Evolutionary conservation across 2,888 invertebrate genomes (phyloP).

Genomic region (Tenodera sinensis): DNA sequence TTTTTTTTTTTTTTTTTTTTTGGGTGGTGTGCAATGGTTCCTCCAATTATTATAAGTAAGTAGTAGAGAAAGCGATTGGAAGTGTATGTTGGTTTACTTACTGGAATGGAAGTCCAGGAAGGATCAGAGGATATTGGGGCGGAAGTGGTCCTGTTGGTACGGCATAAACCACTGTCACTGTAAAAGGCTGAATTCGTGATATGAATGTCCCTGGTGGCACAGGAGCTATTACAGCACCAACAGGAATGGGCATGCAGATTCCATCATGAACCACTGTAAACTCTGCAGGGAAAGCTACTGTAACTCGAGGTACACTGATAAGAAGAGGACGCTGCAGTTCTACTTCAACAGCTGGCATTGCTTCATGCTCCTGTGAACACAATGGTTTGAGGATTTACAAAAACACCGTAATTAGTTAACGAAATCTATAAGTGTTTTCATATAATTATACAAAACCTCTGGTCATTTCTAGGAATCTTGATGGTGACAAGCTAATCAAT

Average conservation of each 20-base stretch:
- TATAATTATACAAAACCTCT: no score
- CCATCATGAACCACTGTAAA: constrained; percentile 44
- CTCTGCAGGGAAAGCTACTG: constrained; percentile 46
- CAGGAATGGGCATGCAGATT: constrained; percentile 43
- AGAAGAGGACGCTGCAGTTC: constrained; percentile 44
- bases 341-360: constrained; percentile 47
- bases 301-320: constrained; percentile 42
- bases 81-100: neutral
- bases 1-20: no score
- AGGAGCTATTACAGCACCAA: constrained; percentile 48
- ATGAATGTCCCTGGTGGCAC: constrained; percentile 35
- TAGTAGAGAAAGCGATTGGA: no score
- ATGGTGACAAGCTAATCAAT: no score
- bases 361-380: constrained; percentile 38
- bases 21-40: no score
- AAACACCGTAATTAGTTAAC: neutral
- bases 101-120: neutral
- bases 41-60: no score
- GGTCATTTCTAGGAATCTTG: no score
- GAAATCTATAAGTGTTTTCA: no score
- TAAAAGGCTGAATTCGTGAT: constrained; percentile 39
- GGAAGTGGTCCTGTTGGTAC: constrained; percentile 43
- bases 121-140: constrained; percentile 31
- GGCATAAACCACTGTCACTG: constrained; percentile 45
- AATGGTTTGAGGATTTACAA: neutral